These are phyloP conservation scores for Protophormia terraenovae DNA, from an alignment of 2,888 invertebrate species.

Conservation along the genomic window DNA sequence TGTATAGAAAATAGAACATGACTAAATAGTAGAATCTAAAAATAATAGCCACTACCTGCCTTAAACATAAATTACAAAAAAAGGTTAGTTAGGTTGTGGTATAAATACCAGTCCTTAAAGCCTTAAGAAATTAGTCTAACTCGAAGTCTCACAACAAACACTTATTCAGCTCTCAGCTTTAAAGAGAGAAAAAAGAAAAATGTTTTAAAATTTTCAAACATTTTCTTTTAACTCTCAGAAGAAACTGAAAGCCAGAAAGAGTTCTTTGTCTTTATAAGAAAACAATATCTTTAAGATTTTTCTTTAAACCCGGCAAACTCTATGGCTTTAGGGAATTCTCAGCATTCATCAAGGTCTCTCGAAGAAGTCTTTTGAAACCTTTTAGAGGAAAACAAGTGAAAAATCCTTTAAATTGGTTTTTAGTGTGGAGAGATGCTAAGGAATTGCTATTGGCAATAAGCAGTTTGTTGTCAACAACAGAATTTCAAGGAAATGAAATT, in stretches of 20 bases:
- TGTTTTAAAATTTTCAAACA: neutral
- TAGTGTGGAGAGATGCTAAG: no score
- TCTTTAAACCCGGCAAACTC: neutral
- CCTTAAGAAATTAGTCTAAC: slow-evolving; percentile 35
- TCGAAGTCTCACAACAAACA: slow-evolving; percentile 11
- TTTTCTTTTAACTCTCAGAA: neutral
- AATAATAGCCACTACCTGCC: neutral
- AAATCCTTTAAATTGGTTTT: neutral
- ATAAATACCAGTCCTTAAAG: slow-evolving; percentile 16
- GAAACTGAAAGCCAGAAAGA: neutral
- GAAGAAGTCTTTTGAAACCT: neutral
- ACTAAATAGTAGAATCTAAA: neutral
- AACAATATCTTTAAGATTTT: neutral
- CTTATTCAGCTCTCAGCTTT: neutral
- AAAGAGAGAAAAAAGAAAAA: neutral
- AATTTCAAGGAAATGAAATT: no score
- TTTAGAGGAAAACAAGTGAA: neutral
- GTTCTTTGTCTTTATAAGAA: neutral
- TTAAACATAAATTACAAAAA: neutral
- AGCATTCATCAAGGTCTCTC: neutral
- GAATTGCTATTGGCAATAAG: neutral
- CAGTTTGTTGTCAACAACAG: neutral
- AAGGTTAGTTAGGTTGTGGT: neutral
- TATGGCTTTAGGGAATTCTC: neutral
- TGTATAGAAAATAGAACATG: neutral